Evolutionary conservation across 2,888 invertebrate genomes (phyloP).

Genomic region (Allolobophora icterica): DNA sequence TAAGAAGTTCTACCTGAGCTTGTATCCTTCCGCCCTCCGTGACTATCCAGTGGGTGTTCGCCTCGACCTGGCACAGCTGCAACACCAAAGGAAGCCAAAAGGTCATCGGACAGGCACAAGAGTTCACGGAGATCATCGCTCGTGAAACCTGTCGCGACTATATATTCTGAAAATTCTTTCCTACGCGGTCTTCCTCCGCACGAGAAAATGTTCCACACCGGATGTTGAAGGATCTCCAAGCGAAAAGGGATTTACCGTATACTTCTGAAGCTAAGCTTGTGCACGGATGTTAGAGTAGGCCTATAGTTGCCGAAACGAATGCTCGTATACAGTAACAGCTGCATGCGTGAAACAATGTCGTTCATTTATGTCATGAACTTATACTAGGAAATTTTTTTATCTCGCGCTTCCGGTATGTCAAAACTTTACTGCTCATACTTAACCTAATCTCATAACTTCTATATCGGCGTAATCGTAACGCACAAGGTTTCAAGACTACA

Average conservation of each 20-base stretch:
- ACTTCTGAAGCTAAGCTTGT: background rate
- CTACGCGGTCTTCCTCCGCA: background rate
- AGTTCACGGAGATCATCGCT: background rate
- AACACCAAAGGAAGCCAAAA: conserved; percentile 12
- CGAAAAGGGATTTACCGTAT: background rate
- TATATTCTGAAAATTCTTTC: background rate
- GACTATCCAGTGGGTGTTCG: conserved; percentile 67
- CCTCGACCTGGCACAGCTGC: conserved; percentile 21
- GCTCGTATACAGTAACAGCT: too few relatives aligned
- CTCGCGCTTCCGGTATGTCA: too few relatives aligned
- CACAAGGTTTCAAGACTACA: too few relatives aligned
- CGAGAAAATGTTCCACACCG: background rate
- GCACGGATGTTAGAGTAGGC: background rate
- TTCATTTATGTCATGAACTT: too few relatives aligned
- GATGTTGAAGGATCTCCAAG: background rate
- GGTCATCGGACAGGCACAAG: background rate
- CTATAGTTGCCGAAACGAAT: too few relatives aligned
- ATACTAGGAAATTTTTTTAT: too few relatives aligned
- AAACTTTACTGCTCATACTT: too few relatives aligned
- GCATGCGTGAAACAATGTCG: too few relatives aligned
- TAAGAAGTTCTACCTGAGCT: conserved; percentile 72
- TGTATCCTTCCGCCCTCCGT: conserved; percentile 82
- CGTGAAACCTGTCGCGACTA: background rate
- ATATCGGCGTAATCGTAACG: too few relatives aligned
- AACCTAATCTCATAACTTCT: too few relatives aligned